These are phyloP conservation scores for Endotricha flammealis DNA, from an alignment of 2,888 invertebrate species.

Conservation along the genomic window DNA sequence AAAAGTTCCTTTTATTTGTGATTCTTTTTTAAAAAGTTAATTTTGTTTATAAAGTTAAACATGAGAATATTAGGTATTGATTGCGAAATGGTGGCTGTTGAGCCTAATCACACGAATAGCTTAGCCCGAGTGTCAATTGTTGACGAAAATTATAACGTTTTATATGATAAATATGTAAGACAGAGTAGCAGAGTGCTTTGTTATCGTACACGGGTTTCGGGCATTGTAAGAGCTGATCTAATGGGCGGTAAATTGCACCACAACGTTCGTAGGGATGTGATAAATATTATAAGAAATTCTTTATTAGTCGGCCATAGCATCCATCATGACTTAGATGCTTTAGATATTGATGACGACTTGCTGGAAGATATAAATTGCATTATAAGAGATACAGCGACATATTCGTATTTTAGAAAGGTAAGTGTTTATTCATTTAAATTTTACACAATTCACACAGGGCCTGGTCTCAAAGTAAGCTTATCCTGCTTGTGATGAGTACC, in stretches of 20 bases:
- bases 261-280: background rate
- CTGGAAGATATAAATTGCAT: slow-evolving; percentile 1
- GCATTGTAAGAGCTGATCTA: slow-evolving; percentile 1
- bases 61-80: slow-evolving; percentile 3
- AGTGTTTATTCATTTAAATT: background rate
- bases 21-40: no score
- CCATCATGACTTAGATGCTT: slow-evolving; percentile 1
- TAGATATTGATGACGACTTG: background rate
- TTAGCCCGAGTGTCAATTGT: slow-evolving; percentile 4
- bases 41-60: no score
- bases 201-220: background rate
- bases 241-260: background rate
- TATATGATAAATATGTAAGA: slow-evolving; percentile 3
- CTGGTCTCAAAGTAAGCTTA: background rate
- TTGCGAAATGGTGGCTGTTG: slow-evolving; percentile 1
- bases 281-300: background rate
- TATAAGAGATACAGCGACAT: background rate
- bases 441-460: no score
- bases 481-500: background rate
- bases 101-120: background rate
- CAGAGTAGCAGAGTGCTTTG: background rate
- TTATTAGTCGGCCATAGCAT: slow-evolving; percentile 1
- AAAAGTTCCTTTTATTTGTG: no score
- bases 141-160: background rate
- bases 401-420: slow-evolving; percentile 1